Base-by-base conservation (phyloP, 2,113 vertebrate species). In the Morone saxatilis region DNA sequence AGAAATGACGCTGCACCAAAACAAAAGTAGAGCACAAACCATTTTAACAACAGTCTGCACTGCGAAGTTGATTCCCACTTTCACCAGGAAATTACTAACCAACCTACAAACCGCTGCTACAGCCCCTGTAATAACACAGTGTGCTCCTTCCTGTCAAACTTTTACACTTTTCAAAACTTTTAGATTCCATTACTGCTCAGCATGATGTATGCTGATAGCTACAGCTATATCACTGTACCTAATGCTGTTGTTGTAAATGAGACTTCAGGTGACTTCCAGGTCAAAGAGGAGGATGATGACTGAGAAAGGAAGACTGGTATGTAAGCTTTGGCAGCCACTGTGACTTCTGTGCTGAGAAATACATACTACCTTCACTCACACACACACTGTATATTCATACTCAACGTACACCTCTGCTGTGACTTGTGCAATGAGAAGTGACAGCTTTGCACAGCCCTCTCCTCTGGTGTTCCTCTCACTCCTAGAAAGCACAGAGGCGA, bases 401-500 rank as follows among this genome's bases (percentile, higher is more conserved):
- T 43, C 38, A 25, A 59, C 12, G n/a, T 25, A 45, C 40, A 61
- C 63, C 66, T 86, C 67, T 70, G 76, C 76, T n/a, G 38, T 12
- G 19, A 31, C 45, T 11, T 51, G 68, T 56, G 20, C 43, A 68
- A 84, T 20, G 6, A 62, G 45, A 73, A 63, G 59, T 9, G 84
- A 73, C 88, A 86, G 59, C 45, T 13, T 63, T 22, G 14, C 25
- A 14, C 43, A 59, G 20, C 70, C 76, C 50, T 17, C 4, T 12
- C 56, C 74, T 65, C 53, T 2, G 69, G 47, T 45, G 51, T 50
- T 73, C 71, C 48, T 74, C 61, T 1, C 51, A 48, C 66, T 91
- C 79, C 75, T 86, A 2, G 71, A 91, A 51, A 81, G 69, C 25
- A 20, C 17, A 8, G 59, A 31, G 59, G 4, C 9, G 16, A 63